A percentile compares a stretch with the other conserved stretches of the same genome.
Evolutionary conservation across 2,888 invertebrate genomes (phyloP).

Genomic region (Saturnia pavonia): DNA sequence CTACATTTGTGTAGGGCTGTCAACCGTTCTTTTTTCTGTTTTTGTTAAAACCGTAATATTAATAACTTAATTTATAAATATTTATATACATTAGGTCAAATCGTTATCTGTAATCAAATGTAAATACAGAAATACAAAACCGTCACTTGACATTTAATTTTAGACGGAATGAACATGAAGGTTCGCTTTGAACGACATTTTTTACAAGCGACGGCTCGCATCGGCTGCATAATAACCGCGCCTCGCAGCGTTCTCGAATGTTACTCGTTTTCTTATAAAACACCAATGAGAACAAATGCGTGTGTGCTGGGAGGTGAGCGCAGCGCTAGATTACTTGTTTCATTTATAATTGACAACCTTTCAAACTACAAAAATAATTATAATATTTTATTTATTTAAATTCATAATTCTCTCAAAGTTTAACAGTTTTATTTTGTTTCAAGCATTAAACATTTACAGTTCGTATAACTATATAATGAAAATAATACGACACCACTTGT

Average conservation of each 20-base stretch:
- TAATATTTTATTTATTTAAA: too few species aligned
- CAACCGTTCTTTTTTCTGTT: not conserved
- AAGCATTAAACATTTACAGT: too few species aligned
- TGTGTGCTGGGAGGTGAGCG: constrained; percentile 60
- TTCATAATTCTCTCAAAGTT: too few species aligned
- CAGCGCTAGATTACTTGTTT: constrained; percentile 90
- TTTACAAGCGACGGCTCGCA: constrained; percentile 81
- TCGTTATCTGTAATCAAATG: constrained; percentile 83
- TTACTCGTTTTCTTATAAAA: constrained; percentile 80
- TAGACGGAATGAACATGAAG: constrained; percentile 82
- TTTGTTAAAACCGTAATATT: constrained; percentile 84
- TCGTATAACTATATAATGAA: too few species aligned
- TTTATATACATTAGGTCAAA: constrained; percentile 84
- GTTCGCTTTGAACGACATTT: constrained; percentile 82
- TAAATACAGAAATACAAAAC: constrained; percentile 83
- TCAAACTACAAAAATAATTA: too few species aligned
- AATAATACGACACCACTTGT: too few species aligned
- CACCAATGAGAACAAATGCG: constrained; percentile 81
- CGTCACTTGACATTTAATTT: constrained; percentile 83
- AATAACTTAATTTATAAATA: constrained; percentile 84
- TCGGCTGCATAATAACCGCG: constrained; percentile 63
- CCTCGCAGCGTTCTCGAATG: constrained; percentile 79
- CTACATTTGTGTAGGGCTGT: not conserved
- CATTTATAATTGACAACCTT: too few species aligned
- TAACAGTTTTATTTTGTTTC: too few species aligned